phyloP scores from a whole-genome alignment of 2,888 invertebrate genomes.

The Xiphydria camelus region DNA sequence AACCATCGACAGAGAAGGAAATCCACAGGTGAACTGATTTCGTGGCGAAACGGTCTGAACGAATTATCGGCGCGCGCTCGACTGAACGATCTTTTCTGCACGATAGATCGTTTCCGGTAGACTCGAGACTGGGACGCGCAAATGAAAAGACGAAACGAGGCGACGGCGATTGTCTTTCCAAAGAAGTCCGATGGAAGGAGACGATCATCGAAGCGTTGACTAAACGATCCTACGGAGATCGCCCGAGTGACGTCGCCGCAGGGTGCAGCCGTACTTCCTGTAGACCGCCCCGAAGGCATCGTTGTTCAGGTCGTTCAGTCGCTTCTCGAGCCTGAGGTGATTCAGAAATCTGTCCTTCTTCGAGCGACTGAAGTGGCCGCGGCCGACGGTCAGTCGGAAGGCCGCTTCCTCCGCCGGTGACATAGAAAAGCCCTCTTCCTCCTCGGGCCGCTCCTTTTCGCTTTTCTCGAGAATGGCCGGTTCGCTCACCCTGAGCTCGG shows the following conservation, averaged over 20 bases:
- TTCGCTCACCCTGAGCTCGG: slow-evolving; percentile 15
- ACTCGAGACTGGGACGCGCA: too few species aligned
- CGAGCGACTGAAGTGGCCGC: slow-evolving; percentile 45
- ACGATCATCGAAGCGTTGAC: too few species aligned
- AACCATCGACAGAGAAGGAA: too few species aligned
- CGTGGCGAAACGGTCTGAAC: too few species aligned
- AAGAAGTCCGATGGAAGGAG: too few species aligned
- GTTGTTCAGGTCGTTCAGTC: slow-evolving; percentile 42
- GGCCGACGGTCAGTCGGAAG: slow-evolving; percentile 43
- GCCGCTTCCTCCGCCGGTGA: slow-evolving; percentile 44
- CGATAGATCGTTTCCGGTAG: too few species aligned
- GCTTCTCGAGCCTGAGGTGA: slow-evolving; percentile 44
- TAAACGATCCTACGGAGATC: slow-evolving; percentile 34
- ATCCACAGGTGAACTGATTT: too few species aligned
- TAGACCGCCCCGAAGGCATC: slow-evolving; percentile 38
- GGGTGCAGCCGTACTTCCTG: slow-evolving; percentile 25
- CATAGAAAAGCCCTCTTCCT: slow-evolving; percentile 25
- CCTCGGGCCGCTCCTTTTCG: slow-evolving; percentile 5
- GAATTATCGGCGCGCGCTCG: too few species aligned
- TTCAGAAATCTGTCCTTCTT: slow-evolving; percentile 48
- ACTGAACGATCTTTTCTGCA: too few species aligned
- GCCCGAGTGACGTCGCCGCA: slow-evolving; percentile 31
- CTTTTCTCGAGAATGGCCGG: not conserved
- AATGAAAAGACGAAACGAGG: too few species aligned
- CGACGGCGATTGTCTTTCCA: too few species aligned